A percentile compares a stretch with the other conserved stretches of the same genome.
These are phyloP conservation scores for Tryphoninae sp. DNA, from an alignment of 2,888 invertebrate genomes.

Conservation along the genomic window DNA sequence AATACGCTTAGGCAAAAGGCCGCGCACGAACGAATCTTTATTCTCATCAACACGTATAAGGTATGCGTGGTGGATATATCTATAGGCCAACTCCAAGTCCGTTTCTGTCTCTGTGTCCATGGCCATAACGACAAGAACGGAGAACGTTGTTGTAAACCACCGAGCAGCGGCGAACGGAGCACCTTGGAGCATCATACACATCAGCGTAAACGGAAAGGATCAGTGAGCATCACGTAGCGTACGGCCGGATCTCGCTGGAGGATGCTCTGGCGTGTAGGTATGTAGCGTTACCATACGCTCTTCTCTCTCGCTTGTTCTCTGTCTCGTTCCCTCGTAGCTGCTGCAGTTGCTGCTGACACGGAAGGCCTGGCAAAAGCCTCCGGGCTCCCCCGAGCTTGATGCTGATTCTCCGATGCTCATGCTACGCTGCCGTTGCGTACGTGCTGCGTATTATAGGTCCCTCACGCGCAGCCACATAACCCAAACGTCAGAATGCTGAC, in stretches of 20 bases:
- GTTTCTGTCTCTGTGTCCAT: slow-evolving; percentile 26
- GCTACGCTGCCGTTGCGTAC: slow-evolving; percentile 53
- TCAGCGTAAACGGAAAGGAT: slow-evolving; percentile 55
- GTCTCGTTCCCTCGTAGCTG: not conserved
- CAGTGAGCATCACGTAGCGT: slow-evolving; percentile 55
- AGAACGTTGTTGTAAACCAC: slow-evolving; percentile 21
- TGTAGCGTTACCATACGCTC: slow-evolving; percentile 39
- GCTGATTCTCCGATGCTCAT: slow-evolving; percentile 57
- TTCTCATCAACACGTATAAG: slow-evolving; percentile 54
- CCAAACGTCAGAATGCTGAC: slow-evolving; percentile 29
- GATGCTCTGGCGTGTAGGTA: slow-evolving; percentile 39
- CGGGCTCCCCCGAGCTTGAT: slow-evolving; percentile 57
- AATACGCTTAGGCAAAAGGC: slow-evolving; percentile 44
- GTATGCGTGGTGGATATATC: slow-evolving; percentile 42
- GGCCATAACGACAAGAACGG: slow-evolving; percentile 3
- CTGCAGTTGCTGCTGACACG: slow-evolving; percentile 48
- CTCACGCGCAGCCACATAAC: slow-evolving; percentile 8
- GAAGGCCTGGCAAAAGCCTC: slow-evolving; percentile 53
- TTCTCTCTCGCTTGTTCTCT: not conserved
- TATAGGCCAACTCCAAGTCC: slow-evolving; percentile 5
- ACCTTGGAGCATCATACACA: slow-evolving; percentile 36
- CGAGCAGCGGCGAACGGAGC: slow-evolving; percentile 19
- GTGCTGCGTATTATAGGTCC: slow-evolving; percentile 50
- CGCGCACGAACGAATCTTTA: slow-evolving; percentile 44
- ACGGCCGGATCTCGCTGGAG: slow-evolving; percentile 28